phyloP scores from a whole-genome alignment of 2,888 invertebrate genomes.

The Erpobdella octoculata region DNA sequence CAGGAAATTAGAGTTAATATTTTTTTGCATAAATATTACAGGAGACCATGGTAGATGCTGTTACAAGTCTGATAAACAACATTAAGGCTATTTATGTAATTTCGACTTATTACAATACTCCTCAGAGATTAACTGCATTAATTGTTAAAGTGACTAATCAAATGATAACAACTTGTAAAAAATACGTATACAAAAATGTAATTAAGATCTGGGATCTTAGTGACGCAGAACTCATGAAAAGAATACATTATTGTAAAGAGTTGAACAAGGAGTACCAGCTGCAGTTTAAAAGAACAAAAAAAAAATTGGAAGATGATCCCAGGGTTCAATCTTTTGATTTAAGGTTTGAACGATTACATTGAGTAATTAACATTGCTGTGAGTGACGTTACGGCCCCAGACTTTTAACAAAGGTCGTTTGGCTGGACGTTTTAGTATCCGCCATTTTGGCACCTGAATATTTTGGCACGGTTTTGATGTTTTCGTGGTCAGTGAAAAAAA shows the following conservation, averaged over 20 bases:
- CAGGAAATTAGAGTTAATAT: neutral
- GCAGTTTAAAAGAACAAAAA: constrained; percentile 64
- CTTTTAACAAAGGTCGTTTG: too few species aligned
- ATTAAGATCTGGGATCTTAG: constrained; percentile 84
- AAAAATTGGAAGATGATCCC: constrained; percentile 62
- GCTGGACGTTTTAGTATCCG: too few species aligned
- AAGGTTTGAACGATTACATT: constrained; percentile 43
- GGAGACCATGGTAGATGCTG: constrained; percentile 79
- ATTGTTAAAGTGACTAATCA: constrained; percentile 98
- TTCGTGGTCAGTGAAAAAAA: too few species aligned
- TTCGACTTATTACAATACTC: constrained; percentile 91
- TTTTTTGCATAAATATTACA: constrained; percentile 42
- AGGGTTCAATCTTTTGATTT: constrained; percentile 77
- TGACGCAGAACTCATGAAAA: constrained; percentile 58
- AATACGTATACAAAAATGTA: constrained; percentile 68
- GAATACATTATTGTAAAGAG: constrained; percentile 77
- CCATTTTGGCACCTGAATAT: too few species aligned
- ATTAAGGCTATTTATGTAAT: constrained; percentile 86
- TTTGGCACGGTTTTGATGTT: too few species aligned
- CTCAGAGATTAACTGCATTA: constrained; percentile 85
- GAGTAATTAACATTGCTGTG: too few species aligned
- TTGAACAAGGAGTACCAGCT: constrained; percentile 75
- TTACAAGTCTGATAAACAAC: constrained; percentile 79
- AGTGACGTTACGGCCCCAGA: too few species aligned
- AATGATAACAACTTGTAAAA: constrained; percentile 92